phyloP scores from a whole-genome alignment of 1,140 invertebrate genomes.

The Branchinecta lynchi region DNA sequence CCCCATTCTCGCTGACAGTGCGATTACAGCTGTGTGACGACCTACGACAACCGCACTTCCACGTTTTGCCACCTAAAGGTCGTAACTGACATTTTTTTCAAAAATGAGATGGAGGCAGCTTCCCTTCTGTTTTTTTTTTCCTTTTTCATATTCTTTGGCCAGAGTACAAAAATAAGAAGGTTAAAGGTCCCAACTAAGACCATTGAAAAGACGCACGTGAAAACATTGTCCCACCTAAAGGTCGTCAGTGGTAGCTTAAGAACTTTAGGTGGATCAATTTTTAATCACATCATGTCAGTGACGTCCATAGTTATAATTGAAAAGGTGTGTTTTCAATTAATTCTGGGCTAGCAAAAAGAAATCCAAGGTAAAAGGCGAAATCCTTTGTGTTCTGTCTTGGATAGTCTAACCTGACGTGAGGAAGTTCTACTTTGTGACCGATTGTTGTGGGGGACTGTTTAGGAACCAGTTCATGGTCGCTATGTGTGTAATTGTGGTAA shows the following conservation, averaged over 20 bases:
- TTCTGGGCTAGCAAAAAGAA: slow-evolving; percentile 5
- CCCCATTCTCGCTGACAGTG: not conserved
- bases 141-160: no score
- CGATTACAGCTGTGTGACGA: not conserved
- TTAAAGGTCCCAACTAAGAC: not conserved
- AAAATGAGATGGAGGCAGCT: no score
- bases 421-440: not conserved
- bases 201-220: not conserved
- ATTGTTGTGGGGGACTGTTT: not conserved
- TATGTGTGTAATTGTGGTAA: slow-evolving; percentile 2
- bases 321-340: not conserved
- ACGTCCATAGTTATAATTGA: not conserved
- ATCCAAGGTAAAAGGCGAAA: not conserved
- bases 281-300: slow-evolving; percentile 1
- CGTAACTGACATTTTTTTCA: no score
- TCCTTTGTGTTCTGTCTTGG: slow-evolving; percentile 1
- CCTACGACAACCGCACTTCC: no score
- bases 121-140: no score
- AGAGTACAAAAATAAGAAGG: slow-evolving; percentile 1
- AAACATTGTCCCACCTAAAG: slow-evolving; percentile 5
- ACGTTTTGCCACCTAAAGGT: no score
- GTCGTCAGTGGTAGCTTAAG: not conserved
- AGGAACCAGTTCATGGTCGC: not conserved
- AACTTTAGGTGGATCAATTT: slow-evolving; percentile 2
- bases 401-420: slow-evolving; percentile 5